Base-by-base conservation (phyloP, 2,888 invertebrate species). In the Gryllus longicercus region DNA sequence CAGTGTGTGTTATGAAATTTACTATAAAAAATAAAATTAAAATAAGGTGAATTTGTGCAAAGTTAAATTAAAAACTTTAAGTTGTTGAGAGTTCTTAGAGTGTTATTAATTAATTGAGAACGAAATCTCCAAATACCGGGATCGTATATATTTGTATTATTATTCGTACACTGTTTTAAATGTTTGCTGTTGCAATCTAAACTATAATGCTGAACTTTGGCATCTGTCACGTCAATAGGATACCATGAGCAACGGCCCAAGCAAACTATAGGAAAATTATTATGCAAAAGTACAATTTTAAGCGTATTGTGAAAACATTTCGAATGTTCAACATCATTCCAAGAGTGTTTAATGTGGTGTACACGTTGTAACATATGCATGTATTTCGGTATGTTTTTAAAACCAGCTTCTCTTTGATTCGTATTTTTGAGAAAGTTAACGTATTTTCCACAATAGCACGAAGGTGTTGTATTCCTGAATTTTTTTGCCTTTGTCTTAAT, bases 341-440 rank as follows among this genome's bases (percentile, higher is more conserved):
- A 96, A 88, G 95, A 96, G 88, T 96, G 96, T 86, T 93, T 93
- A 83, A 96, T 94, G 80, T 96, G 91, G 87, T 95, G 94, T 76
- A 96, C 96, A 88, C 96, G 96, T 87, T 96, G 96, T 86, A 96
- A 87, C 96, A 97, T 97, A 88, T 97, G 96, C 94, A 96, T 92
- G 87, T 96, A 95, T 84, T 90, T 91, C 81, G 96, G 96, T 84
- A 93, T 92, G 85, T 93, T 93, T 84, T 92, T 92, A 88, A 94
- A 93, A 90, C 92, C 93, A 82, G 92, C 93, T 85, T 96, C 95
- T 83, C 91, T 92, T 87, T 95, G 94, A 83, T 93, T 91, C 84
- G 95, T 91, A 86, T 95, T 94, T 86, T 97, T 96, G 85, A 98
- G 90, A 87, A 96, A 97, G 88, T 97, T 98, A 14, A 97, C 94